phyloP scores from a whole-genome alignment of 2,113 vertebrate species.

The human region GRCh38 chr7:47402001-47402500 shows the following conservation, averaged over 20 bases:
- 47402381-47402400: background rate
- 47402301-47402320: background rate
- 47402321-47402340: background rate
- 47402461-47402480: rapidly evolving
- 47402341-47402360: background rate
- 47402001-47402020: background rate
- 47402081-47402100: rapidly evolving
- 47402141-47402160: background rate
- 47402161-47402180: background rate
- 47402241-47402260: background rate
- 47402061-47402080: rapidly evolving
- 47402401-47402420: background rate
- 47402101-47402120: too few relatives aligned
- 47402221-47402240: background rate
- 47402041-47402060: rapidly evolving
- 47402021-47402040: too few relatives aligned
- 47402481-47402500: background rate
- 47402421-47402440: background rate
- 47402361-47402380: rapidly evolving
- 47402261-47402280: background rate
- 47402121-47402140: background rate
- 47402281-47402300: background rate
- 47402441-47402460: rapidly evolving
- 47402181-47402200: background rate
- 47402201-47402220: conserved; percentile 1